phyloP scores from a whole-genome alignment of 2,113 vertebrate species.

The Alethe castanea region DNA sequence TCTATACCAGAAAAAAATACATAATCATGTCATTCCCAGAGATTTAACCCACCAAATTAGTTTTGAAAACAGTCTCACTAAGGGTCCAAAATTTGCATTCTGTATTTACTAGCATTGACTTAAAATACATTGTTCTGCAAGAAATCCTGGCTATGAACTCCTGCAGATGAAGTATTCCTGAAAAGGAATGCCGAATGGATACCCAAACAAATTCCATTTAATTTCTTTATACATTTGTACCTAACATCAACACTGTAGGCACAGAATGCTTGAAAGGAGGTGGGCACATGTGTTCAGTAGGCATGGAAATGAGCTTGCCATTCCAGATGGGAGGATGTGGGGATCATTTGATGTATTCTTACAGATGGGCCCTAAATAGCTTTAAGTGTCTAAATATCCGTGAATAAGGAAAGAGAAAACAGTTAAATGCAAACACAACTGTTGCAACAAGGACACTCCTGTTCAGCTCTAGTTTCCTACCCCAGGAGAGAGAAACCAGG shows the following conservation, averaged over 20 bases:
- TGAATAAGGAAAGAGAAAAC: neutral
- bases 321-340: neutral
- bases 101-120: neutral
- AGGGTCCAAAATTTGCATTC: neutral
- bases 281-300: too few relatives aligned
- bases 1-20: neutral
- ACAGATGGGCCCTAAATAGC: neutral
- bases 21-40: neutral
- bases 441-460: neutral
- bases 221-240: neutral
- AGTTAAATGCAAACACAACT: neutral
- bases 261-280: rapidly evolving
- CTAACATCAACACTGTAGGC: neutral
- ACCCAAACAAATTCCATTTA: neutral
- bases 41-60: neutral
- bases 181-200: neutral
- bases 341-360: neutral
- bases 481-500: neutral
- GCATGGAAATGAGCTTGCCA: neutral
- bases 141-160: neutral
- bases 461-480: neutral
- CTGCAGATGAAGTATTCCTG: neutral
- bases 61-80: neutral
- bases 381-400: neutral
- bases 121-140: neutral